Base-by-base conservation (phyloP, 2,888 invertebrate genomes). In the Limnephilus marmoratus region DNA sequence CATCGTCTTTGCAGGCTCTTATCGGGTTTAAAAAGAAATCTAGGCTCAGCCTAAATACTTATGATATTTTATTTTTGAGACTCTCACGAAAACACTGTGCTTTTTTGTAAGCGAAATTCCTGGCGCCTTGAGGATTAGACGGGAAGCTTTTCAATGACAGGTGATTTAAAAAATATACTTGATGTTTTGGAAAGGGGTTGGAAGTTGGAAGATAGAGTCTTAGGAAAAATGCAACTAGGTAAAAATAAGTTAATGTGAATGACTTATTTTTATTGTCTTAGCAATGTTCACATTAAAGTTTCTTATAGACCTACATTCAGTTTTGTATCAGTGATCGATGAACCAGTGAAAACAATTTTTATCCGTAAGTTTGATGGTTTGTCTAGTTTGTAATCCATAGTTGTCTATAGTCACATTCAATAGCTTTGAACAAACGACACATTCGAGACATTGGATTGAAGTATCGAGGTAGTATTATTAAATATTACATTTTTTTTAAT, bases 11-110 rank as follows among this genome's bases (percentile, higher is more conserved):
- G 37, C 37, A 83, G 24, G 18, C 37, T 83, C 37, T 37, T 83
- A 34, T 37, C 37, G 37, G 31, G 18, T 41, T 68, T 83, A 68
- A 68, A 83, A 34, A 83, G 15, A 83, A 83, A 83, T 68, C 37
- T 34, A 83, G 37, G 34, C 83, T 83, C 24, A 83, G 83, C 83
- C 83, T 37, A 37, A 83, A 83, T 37, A 37, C 24, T 83, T 83
- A 83, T 68, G 24, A 68, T 68, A 68, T 68, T 68, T 68, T 68
- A 24, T 24, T 68, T 68, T n/a, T 0, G 24, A 68, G 37, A 37
- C 37, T 41, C 34, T 83, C 83, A 13, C 37, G 37, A 83, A 83
- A 37, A 37, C 83, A 37, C 12, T 83, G 83, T 2, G 31, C 18
- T 83, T 83, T 83, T 83, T 37, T 37, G 83, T 83, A 34, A 83